These are phyloP conservation scores for Papilio elwesi DNA, from an alignment of 2,888 invertebrate species.

Conservation along the genomic window DNA sequence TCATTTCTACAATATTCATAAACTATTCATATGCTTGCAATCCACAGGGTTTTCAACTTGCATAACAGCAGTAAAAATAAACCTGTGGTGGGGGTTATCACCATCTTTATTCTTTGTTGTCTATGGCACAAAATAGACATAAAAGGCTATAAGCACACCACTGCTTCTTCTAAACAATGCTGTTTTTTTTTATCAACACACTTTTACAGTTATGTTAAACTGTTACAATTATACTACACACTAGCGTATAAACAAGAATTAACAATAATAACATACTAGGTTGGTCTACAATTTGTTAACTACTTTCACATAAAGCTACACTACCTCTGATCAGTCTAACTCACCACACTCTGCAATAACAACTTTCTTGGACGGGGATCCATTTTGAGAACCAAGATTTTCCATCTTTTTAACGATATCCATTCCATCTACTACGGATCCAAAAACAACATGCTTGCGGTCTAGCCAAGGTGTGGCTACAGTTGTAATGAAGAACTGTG, in stretches of 20 bases:
- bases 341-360: conserved; percentile 93
- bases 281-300: conserved; percentile 31
- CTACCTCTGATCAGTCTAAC: conserved; percentile 71
- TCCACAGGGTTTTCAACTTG: no score
- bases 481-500: conserved; percentile 98
- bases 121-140: no score
- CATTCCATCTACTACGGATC: conserved; percentile 95
- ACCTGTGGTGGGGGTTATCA: no score
- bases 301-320: conserved; percentile 40
- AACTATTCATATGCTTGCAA: background rate
- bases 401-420: conserved; percentile 95
- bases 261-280: conserved; percentile 11
- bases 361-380: conserved; percentile 93
- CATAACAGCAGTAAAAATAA: no score
- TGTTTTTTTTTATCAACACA: no score
- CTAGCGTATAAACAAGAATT: background rate
- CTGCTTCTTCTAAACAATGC: no score
- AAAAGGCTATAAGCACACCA: no score
- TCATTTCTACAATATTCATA: background rate
- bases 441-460: conserved; percentile 97
- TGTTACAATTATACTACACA: conserved; percentile 1
- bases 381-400: conserved; percentile 91
- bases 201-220: background rate
- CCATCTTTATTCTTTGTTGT: no score
- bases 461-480: conserved; percentile 97